Evolutionary conservation across 2,888 invertebrate species (phyloP).

Genomic region (Nemoura dubitans): DNA sequence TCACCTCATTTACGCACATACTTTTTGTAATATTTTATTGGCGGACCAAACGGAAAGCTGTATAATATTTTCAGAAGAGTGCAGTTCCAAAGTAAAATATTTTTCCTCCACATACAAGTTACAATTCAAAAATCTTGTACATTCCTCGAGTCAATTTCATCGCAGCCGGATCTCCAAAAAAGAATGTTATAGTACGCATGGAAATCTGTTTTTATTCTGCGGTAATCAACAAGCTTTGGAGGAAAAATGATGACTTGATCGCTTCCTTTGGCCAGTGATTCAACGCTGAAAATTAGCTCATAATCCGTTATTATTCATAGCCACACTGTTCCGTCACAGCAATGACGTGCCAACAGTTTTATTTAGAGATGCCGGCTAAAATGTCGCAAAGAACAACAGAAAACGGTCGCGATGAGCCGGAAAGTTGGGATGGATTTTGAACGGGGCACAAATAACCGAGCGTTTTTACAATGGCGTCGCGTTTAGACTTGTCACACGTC

Average conservation of each 20-base stretch:
- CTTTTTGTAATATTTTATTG: neutral
- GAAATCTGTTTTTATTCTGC: no score
- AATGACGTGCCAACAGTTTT: neutral
- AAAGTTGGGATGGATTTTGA: neutral
- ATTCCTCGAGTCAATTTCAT: neutral
- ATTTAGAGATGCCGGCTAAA: neutral
- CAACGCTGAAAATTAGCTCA: conserved; percentile 38
- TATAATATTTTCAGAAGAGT: neutral
- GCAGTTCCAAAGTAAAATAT: neutral
- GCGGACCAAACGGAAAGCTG: neutral
- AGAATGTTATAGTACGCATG: no score
- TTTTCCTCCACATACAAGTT: neutral
- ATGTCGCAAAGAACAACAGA: conserved; percentile 2
- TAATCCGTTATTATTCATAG: conserved; percentile 17
- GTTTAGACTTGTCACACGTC: neutral
- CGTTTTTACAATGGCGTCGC: neutral
- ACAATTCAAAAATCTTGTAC: neutral
- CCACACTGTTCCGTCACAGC: neutral
- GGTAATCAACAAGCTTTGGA: no score
- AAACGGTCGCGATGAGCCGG: neutral
- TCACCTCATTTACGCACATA: neutral
- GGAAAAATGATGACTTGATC: neutral
- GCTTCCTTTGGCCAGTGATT: neutral
- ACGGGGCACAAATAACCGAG: neutral
- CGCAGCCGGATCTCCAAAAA: neutral